A percentile compares a stretch with the other conserved stretches of the same genome.
Evolutionary conservation across 2,888 invertebrate genomes (phyloP).

Genomic region (Brassicogethes aeneus): DNA sequence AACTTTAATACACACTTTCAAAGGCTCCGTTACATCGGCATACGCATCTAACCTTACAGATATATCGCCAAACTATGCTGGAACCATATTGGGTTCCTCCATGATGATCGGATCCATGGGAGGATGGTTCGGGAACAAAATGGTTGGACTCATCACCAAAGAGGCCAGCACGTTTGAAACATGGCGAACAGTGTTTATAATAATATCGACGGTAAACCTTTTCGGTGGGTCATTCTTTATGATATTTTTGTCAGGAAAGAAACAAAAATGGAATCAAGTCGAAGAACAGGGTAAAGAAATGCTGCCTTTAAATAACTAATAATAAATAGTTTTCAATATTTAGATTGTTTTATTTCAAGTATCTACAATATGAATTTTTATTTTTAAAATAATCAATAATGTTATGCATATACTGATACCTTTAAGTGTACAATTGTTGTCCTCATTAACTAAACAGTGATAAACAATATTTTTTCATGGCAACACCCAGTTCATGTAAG

Average conservation of each 20-base stretch:
- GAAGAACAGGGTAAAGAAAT: not conserved
- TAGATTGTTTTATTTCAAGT: too few species aligned
- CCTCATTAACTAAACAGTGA: too few species aligned
- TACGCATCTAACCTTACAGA: not conserved
- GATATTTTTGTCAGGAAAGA: not conserved
- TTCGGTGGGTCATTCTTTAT: not conserved
- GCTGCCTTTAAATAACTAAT: too few species aligned
- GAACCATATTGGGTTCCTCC: not conserved
- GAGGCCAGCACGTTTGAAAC: too few species aligned
- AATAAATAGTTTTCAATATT: too few species aligned
- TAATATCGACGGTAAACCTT: not conserved
- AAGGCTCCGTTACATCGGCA: not conserved
- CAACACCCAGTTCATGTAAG: too few species aligned
- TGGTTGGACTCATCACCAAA: not conserved
- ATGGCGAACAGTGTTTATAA: not conserved
- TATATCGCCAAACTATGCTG: not conserved
- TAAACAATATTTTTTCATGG: too few species aligned
- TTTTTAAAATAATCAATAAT: too few species aligned
- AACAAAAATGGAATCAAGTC: not conserved
- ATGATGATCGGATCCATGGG: not conserved
- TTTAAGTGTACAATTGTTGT: too few species aligned
- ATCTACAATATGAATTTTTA: too few species aligned
- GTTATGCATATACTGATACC: too few species aligned
- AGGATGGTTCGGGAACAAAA: not conserved
- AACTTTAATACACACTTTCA: not conserved